Conservation (phyloP, 2,888 invertebrate genomes). For the Drosophila helvetica region DNA sequence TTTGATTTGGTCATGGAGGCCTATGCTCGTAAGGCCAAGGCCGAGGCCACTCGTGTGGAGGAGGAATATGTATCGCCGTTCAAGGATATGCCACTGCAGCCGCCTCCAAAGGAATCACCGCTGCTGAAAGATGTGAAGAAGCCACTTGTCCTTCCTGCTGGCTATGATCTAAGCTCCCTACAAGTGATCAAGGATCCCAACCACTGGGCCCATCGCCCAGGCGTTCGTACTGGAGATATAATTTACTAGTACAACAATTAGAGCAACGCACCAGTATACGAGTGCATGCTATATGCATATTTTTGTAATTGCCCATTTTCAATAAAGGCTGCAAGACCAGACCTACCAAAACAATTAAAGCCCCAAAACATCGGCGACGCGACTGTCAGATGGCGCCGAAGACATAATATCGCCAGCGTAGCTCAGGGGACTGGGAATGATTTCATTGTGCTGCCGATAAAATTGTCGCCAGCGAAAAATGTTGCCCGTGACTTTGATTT, state of each 20-base stretch:
- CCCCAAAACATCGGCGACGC: constrained; percentile 49
- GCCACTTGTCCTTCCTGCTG: constrained; percentile 46
- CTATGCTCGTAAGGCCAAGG: constrained; percentile 9
- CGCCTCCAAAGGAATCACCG: constrained; percentile 1
- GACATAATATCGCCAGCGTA: constrained; percentile 73
- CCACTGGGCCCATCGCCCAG: constrained; percentile 53
- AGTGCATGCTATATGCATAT: background rate
- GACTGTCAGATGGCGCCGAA: constrained; percentile 65
- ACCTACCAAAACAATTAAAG: constrained; percentile 43
- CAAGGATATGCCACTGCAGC: constrained; percentile 5
- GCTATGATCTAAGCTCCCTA: constrained; percentile 52
- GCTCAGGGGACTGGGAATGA: constrained; percentile 59
- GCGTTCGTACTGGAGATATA: constrained; percentile 15
- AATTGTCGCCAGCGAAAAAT: constrained; percentile 81
- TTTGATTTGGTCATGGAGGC: constrained; percentile 41
- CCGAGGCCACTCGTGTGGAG: background rate
- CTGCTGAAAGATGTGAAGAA: constrained; percentile 1
- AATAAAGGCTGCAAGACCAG: constrained; percentile 40
- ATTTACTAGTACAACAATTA: constrained; percentile 5
- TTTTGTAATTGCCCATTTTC: constrained; percentile 10
- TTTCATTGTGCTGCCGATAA: constrained; percentile 81
- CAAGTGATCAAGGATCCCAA: constrained; percentile 48
- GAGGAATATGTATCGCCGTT: constrained; percentile 56
- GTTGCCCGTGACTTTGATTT: constrained; percentile 78
- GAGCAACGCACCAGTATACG: background rate